Evolutionary conservation across 2,888 invertebrate genomes (phyloP).

Genomic region (Aleiodes testaceus): DNA sequence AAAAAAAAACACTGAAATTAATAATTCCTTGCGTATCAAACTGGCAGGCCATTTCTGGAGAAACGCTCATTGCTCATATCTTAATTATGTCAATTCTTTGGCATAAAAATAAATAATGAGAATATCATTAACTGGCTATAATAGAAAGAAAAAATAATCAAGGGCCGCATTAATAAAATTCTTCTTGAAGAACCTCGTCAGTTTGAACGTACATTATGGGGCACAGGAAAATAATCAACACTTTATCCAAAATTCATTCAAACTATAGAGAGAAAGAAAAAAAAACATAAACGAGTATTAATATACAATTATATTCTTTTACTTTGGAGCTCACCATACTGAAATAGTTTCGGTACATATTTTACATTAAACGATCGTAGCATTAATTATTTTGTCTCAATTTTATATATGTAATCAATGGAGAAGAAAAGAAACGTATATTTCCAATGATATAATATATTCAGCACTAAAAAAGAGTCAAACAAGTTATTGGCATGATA

Average conservation of each 20-base stretch:
- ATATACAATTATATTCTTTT: constrained; percentile 66
- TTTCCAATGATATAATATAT: constrained; percentile 50
- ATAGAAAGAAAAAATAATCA: constrained; percentile 43
- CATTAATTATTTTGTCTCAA: constrained; percentile 52
- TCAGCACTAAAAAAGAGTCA: constrained; percentile 54
- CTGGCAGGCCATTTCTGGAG: constrained; percentile 43
- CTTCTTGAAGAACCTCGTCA: constrained; percentile 48
- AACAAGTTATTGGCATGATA: constrained; percentile 16
- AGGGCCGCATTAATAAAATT: constrained; percentile 32
- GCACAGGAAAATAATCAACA: constrained; percentile 16
- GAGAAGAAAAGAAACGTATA: constrained; percentile 49
- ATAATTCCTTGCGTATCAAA: constrained; percentile 34
- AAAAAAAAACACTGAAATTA: not conserved
- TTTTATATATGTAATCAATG: constrained; percentile 58
- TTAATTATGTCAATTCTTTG: constrained; percentile 41
- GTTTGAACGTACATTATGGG: constrained; percentile 49
- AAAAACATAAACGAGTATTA: constrained; percentile 56
- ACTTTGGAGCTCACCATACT: constrained; percentile 58
- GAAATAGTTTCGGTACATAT: constrained; percentile 37
- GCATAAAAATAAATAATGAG: constrained; percentile 11
- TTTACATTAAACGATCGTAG: constrained; percentile 32
- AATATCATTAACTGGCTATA: constrained; percentile 47
- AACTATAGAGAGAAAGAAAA: constrained; percentile 37
- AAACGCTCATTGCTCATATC: constrained; percentile 36
- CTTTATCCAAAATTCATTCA: constrained; percentile 13